phyloP scores from a whole-genome alignment of 2,113 vertebrate species.

The Illadopsis cleaveri region DNA sequence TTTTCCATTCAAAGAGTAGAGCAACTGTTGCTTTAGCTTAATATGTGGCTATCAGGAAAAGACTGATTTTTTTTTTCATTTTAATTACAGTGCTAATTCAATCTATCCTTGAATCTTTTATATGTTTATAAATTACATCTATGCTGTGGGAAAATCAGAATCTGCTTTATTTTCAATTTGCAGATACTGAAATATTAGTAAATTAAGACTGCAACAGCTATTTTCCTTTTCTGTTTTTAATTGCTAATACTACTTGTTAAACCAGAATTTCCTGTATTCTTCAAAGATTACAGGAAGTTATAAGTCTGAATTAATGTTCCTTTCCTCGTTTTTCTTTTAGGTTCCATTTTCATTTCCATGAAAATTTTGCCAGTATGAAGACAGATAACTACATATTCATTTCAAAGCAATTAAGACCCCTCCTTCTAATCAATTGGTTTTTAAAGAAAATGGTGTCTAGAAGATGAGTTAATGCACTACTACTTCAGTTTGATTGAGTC shows the following conservation, averaged over 20 bases:
- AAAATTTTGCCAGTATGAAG: not conserved
- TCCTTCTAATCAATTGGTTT: constrained; percentile 11
- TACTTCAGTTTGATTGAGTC: constrained; percentile 49
- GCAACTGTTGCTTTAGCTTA: not conserved
- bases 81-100: not conserved
- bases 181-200: not conserved
- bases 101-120: not conserved
- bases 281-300: not conserved
- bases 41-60: not conserved
- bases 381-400: not conserved
- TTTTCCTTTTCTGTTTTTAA: not conserved
- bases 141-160: not conserved
- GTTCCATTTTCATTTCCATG: not conserved
- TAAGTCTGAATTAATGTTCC: not conserved
- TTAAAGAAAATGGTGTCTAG: constrained; percentile 15
- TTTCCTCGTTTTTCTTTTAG: not conserved
- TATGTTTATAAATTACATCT: not conserved
- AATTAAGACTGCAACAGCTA: not conserved
- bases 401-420: not conserved
- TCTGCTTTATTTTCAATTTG: not conserved
- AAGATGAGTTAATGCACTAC: constrained; percentile 16
- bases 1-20: not conserved
- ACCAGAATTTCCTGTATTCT: not conserved
- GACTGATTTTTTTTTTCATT: not conserved
- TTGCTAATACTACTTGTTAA: not conserved